Conservation (phyloP, 2,797 vertebrate species). For the Liparis tanakae region DNA sequence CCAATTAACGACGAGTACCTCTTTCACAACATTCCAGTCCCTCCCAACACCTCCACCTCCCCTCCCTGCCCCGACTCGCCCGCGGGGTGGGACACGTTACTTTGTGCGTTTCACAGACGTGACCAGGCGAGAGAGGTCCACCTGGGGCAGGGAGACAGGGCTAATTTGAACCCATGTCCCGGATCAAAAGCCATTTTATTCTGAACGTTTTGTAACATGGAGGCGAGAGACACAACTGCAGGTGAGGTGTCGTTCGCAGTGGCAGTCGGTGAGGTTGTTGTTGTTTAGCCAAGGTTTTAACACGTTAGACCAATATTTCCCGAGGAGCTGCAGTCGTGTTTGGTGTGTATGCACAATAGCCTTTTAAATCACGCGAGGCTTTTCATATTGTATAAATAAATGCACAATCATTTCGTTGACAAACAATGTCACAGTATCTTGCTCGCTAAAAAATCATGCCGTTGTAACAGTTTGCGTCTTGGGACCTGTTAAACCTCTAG, state of each 20-base stretch:
- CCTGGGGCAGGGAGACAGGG: conserved; percentile 43
- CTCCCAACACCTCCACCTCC: conserved; percentile 9
- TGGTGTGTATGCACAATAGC: not conserved
- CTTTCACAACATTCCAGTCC: conserved; percentile 67
- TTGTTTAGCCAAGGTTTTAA: conserved; percentile 18
- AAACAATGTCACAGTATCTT: not conserved
- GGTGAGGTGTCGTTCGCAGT: conserved; percentile 66
- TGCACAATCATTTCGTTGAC: not conserved
- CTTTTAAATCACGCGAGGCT: not conserved
- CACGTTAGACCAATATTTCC: not conserved
- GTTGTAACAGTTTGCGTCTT: not conserved
- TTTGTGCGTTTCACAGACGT: conserved; percentile 26
- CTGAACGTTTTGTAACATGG: conserved; percentile 64
- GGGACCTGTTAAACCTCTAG: conserved; percentile 40
- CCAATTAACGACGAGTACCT: conserved; percentile 67
- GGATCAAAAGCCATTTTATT: not conserved
- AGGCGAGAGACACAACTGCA: conserved; percentile 69
- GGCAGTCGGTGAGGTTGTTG: conserved; percentile 2
- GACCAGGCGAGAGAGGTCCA: conserved; percentile 42
- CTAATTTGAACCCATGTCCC: conserved; percentile 1
- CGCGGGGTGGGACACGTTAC: conserved; percentile 74
- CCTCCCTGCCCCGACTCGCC: not conserved
- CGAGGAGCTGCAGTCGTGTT: not conserved
- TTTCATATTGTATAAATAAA: not conserved
- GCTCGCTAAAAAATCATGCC: not conserved